Percentiles rank a stretch among this genome's conserved stretches.
These are phyloP conservation scores for Colostygia pectinataria DNA, from an alignment of 2,888 invertebrate species.

Conservation along the genomic window DNA sequence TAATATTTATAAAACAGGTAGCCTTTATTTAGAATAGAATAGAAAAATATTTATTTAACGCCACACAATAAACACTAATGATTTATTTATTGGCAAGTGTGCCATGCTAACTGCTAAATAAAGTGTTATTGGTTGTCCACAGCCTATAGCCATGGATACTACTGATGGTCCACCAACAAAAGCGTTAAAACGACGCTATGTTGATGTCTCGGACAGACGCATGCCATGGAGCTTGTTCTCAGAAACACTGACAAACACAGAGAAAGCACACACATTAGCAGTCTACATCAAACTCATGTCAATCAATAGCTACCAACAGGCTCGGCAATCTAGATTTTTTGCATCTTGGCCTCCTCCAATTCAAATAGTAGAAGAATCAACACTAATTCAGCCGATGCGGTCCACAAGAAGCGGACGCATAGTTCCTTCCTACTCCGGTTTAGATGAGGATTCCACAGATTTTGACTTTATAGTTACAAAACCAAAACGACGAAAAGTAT, in stretches of 20 bases:
- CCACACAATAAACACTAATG: no score
- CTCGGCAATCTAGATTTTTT: constrained; percentile 63
- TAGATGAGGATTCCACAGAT: constrained; percentile 75
- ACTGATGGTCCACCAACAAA: constrained; percentile 40
- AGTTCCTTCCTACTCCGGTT: constrained; percentile 69
- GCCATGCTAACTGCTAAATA: no score
- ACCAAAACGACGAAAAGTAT: constrained; percentile 67
- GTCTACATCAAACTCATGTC: constrained; percentile 76
- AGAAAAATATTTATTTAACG: no score
- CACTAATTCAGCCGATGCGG: constrained; percentile 61
- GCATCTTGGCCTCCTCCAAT: constrained; percentile 71
- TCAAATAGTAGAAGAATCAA: constrained; percentile 70
- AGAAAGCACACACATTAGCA: constrained; percentile 69
- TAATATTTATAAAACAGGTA: no score
- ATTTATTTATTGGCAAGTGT: no score
- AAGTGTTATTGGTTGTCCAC: constrained; percentile 1
- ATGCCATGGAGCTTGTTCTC: constrained; percentile 77
- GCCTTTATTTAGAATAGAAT: no score
- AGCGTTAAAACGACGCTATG: constrained; percentile 63
- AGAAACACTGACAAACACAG: constrained; percentile 57
- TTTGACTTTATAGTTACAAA: constrained; percentile 68
- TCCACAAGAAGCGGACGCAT: constrained; percentile 73
- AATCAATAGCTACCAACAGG: constrained; percentile 67
- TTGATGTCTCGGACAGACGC: constrained; percentile 70
- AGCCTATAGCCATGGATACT: constrained; percentile 27